Evolutionary conservation across 1,140 invertebrate species (phyloP), one percentile per base, ranked within the genome.

Genomic region (Brevipalpus yothersi): DNA sequence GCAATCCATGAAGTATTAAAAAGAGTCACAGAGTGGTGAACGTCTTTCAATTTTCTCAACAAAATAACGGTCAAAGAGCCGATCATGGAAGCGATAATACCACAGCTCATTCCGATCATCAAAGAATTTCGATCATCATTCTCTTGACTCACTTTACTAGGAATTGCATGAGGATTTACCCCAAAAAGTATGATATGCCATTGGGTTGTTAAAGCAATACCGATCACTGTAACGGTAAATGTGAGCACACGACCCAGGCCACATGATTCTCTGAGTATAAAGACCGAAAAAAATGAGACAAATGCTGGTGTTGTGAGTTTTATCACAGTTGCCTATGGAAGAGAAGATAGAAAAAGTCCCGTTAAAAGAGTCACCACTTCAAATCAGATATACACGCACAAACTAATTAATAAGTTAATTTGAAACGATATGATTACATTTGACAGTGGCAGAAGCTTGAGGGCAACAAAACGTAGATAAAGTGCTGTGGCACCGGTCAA

Each of bases 1-100:
- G 84, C 83, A 68, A 87, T 83, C 60, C 66, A 63, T 62, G 85
- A 84, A 73, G 87, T 89, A 69, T 85, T 86, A 13, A 82, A 81
- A 82, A 89, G 85, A 23, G 88, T 86, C 8, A 89, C 83, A 61
- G 84, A 85, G 69, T 84, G 87, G 72, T 89, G 84, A 53, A 88
- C 74, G 3, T 80, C 81, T 70, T 89, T 89, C 4, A 92, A 74
- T 12, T 86, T 82, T 61, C 87, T 74, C 42, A 92, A 72, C 51
- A 90, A 70, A 41, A 92, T 81, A 69, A 88, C 89, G 10, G 83
- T 86, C 69, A 86, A 86, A 13, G 86, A 86, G 41, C 84, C 85
- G 68, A 89, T 86, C 56, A 90, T 72, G 31, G 86, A 88, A 0
- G 85, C 84, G 23, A 81, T 77, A 64, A 88, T 81, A 41, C 85